phyloP scores from a whole-genome alignment of 2,113 vertebrate genomes.

The Cepphus grylle region DNA sequence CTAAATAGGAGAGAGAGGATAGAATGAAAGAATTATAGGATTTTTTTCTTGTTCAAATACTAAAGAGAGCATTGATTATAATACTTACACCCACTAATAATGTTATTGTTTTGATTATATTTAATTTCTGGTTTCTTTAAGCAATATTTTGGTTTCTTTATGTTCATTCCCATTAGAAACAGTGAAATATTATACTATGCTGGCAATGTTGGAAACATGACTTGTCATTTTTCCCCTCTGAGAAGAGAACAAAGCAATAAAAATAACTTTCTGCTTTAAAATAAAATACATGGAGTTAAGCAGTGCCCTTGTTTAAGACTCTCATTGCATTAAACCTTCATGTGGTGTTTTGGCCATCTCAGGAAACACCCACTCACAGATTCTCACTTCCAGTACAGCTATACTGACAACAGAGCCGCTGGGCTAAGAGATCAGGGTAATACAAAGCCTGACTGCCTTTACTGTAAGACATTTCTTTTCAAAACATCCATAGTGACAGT shows the following conservation, averaged over 20 bases:
- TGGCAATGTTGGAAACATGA: neutral
- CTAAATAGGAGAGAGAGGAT: neutral
- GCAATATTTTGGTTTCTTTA: neutral
- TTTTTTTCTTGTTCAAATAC: neutral
- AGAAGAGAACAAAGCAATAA: neutral
- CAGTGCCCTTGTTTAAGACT: neutral
- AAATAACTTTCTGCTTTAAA: neutral
- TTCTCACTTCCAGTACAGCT: neutral
- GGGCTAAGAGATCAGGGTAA: neutral
- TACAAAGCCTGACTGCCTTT: neutral
- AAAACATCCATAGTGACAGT: neutral
- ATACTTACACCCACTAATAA: neutral
- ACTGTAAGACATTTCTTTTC: neutral
- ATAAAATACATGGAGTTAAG: neutral
- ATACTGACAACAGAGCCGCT: neutral
- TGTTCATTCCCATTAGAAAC: neutral
- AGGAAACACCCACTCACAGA: neutral
- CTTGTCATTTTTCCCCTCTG: neutral
- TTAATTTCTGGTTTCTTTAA: neutral
- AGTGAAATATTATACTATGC: neutral
- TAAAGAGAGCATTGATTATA: neutral
- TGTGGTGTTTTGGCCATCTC: accelerated
- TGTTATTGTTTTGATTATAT: neutral
- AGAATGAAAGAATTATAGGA: neutral
- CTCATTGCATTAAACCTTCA: neutral